These are phyloP conservation scores for Tetraodon nigroviridis DNA, from an alignment of 2,113 vertebrate genomes.

Conservation along the genomic window DNA sequence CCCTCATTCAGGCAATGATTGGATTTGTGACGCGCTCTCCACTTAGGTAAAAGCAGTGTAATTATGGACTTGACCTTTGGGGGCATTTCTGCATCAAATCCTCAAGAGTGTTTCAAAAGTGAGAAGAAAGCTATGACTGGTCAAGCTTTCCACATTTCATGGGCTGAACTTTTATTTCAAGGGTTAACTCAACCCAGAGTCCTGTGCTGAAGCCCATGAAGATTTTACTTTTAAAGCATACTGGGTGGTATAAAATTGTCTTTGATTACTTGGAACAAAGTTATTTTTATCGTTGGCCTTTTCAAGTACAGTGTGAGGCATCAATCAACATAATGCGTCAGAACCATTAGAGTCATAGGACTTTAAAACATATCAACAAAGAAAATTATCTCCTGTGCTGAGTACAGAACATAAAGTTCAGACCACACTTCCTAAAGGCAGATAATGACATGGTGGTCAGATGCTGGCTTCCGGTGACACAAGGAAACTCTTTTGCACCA, in stretches of 20 bases:
- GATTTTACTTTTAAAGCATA: constrained; percentile 3
- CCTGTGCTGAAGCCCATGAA: constrained; percentile 3
- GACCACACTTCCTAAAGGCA: no score
- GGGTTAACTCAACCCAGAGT: constrained; percentile 30
- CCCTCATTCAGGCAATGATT: constrained; percentile 37
- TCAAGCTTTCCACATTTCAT: constrained; percentile 34
- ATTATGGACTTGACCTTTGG: constrained; percentile 53
- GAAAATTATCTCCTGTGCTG: no score
- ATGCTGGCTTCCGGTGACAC: no score
- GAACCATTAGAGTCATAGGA: no score
- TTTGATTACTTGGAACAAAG: background rate
- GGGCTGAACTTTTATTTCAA: constrained; percentile 23
- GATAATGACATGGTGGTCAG: no score
- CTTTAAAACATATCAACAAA: no score
- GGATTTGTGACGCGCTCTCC: constrained; percentile 46
- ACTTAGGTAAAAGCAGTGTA: constrained; percentile 50
- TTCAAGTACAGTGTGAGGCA: background rate
- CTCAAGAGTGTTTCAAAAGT: constrained; percentile 39
- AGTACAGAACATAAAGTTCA: no score
- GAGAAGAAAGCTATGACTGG: constrained; percentile 44
- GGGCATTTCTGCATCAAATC: constrained; percentile 32
- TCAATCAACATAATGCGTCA: no score
- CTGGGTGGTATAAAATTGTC: background rate
- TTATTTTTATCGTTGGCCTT: constrained; percentile 6
- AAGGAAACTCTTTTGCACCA: no score